Evolutionary conservation across 2,113 vertebrate genomes (phyloP).

Genomic region (Salvelinus sp.): DNA sequence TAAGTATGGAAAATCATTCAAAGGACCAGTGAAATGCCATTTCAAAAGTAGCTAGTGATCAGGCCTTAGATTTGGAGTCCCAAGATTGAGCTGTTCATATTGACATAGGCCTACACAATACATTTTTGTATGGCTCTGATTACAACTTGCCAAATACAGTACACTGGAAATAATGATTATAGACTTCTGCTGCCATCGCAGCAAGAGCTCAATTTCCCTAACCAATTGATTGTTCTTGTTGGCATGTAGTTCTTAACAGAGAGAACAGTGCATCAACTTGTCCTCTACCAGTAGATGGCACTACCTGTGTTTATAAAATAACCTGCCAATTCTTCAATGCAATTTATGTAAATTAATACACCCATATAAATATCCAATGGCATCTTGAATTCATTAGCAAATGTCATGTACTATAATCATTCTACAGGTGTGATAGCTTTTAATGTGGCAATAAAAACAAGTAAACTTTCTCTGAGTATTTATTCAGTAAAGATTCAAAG

Average conservation of each 20-base stretch:
- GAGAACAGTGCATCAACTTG: constrained; percentile 17
- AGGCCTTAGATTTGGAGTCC: not conserved
- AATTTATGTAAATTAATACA: constrained; percentile 8
- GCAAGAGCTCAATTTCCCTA: not conserved
- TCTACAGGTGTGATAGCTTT: too few species aligned
- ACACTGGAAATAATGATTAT: not conserved
- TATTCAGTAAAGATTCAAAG: constrained; percentile 81
- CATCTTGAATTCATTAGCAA: not conserved
- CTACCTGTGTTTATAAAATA: constrained; percentile 26
- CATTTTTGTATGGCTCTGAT: not conserved
- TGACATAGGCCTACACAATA: not conserved
- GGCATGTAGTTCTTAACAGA: not conserved
- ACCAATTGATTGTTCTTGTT: not conserved
- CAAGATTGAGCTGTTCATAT: not conserved
- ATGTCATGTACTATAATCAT: not conserved
- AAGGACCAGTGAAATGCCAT: too few species aligned
- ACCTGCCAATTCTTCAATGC: not conserved
- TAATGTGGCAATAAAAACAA: constrained; percentile 23
- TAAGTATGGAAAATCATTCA: too few species aligned
- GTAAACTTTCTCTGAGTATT: constrained; percentile 66
- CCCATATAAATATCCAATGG: not conserved
- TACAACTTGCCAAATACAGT: not conserved
- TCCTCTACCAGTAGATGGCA: constrained; percentile 53
- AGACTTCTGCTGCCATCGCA: not conserved
- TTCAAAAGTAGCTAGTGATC: not conserved